phyloP scores from a whole-genome alignment of 1,140 invertebrate species.

The Polyergus mexicanus region DNA sequence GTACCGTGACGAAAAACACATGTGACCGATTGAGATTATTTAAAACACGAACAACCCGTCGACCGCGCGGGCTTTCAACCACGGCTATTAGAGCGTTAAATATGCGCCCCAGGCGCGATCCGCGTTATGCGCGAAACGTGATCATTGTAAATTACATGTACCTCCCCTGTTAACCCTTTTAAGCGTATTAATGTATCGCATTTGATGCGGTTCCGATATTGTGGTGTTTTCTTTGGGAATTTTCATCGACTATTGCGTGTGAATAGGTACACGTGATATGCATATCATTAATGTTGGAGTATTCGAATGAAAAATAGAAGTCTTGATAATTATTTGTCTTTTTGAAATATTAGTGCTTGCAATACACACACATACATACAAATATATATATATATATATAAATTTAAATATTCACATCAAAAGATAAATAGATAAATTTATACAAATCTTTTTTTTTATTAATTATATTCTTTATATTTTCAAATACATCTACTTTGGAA shows the following conservation, averaged over 20 bases:
- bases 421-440: not conserved
- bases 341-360: not conserved
- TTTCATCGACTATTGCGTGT: conserved; percentile 20
- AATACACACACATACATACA: not conserved
- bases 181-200: conserved; percentile 34
- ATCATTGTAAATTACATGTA: conserved; percentile 53
- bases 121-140: conserved; percentile 57
- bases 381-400: not conserved
- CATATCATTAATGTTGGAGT: not conserved
- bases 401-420: conserved; percentile 16
- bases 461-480: not conserved
- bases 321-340: conserved; percentile 19
- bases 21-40: conserved; percentile 66
- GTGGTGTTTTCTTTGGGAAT: conserved; percentile 2
- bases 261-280: conserved; percentile 8
- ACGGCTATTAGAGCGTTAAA: conserved; percentile 62
- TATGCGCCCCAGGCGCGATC: conserved; percentile 49
- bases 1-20: conserved; percentile 36
- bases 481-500: not conserved
- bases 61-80: conserved; percentile 51
- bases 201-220: conserved; percentile 33
- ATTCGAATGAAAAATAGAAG: not conserved
- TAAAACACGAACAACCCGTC: conserved; percentile 49
- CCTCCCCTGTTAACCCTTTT: conserved; percentile 37
- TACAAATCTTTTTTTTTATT: not conserved